Base-by-base conservation (phyloP, 2,797 vertebrate species). In the Melanotaenia trifasciata region DNA sequence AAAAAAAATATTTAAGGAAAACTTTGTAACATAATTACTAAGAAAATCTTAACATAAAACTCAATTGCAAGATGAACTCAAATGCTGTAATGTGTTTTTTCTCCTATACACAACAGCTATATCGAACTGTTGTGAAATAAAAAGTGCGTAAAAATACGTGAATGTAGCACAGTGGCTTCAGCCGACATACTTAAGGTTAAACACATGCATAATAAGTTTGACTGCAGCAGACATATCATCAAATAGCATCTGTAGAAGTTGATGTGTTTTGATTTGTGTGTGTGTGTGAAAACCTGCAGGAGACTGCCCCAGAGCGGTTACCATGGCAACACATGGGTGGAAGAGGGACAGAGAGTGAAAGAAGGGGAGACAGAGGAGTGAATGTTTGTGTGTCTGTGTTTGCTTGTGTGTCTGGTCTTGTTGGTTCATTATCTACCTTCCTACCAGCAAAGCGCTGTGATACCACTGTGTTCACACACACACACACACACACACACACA, bases 271-370 rank as follows among this genome's bases (percentile, higher is more conserved):
- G 4, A 3, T 67, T 32, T 33, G 57, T 65, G 76, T 50, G 67
- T 30, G 11, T 62, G 28, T 67, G 32, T 51, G 70, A 61, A 90
- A 91, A 89, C 84, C 85, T 47, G 69, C 82, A 84, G 84, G 84
- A 92, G 87, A 82, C 86, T 88, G 82, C 86, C 90, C 82, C 83
- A 57, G 85, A 92, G 87, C 64, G 12, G 90, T 92, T 91, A 76
- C 91, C 79, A 92, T 92, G 72, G 88, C 65, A 92, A 92, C 89
- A 89, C 62, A 84, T 62, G 78, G 81, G 67, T 68, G 69, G 80
- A 79, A 83, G 67, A 85, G 84, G 64, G 72, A 81, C 70, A 70
- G 67, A 51, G 82, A 85, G 63, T 62, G 74, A 87, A 81, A 43
- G 76, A 64, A 51, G 72, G 67, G 70, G 68, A 79, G 65, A 76